A percentile compares a stretch with the other conserved stretches of the same genome.
These are phyloP conservation scores for Sthenelais limicola DNA, from an alignment of 2,888 invertebrate genomes.

Conservation along the genomic window DNA sequence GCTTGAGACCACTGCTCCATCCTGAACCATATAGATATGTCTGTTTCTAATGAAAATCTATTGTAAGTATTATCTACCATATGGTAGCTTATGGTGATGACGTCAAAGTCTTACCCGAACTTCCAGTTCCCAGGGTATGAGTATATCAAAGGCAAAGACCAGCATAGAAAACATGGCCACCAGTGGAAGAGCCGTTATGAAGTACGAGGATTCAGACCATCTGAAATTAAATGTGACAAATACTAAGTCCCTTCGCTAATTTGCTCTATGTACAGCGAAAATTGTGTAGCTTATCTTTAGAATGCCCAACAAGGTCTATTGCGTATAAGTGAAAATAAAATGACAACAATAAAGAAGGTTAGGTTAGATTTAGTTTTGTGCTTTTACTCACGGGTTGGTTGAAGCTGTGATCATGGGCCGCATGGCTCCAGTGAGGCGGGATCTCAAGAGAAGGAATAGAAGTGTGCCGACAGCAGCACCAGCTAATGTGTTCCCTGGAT, in stretches of 20 bases:
- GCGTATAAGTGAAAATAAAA: too few species aligned
- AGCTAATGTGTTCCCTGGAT: slow-evolving; percentile 47
- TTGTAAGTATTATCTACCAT: too few species aligned
- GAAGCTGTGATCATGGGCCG: slow-evolving; percentile 45
- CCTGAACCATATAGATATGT: too few species aligned
- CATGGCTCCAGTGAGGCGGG: slow-evolving; percentile 42
- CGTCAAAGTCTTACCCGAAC: slow-evolving; percentile 16
- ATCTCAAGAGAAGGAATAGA: slow-evolving; percentile 46
- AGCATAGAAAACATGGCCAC: slow-evolving; percentile 54
- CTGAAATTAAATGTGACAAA: slow-evolving; percentile 41
- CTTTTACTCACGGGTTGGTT: slow-evolving; percentile 51
- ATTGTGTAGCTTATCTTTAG: too few species aligned
- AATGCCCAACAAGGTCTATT: too few species aligned
- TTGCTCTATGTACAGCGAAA: too few species aligned
- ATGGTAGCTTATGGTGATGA: too few species aligned
- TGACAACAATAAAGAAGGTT: neutral
- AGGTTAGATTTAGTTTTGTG: too few species aligned
- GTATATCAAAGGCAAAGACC: slow-evolving; percentile 52
- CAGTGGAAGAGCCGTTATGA: slow-evolving; percentile 51
- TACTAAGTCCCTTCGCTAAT: too few species aligned
- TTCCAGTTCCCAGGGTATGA: slow-evolving; percentile 49
- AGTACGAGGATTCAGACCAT: slow-evolving; percentile 51
- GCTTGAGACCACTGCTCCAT: too few species aligned
- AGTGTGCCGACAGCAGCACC: slow-evolving; percentile 48
- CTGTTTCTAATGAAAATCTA: too few species aligned